Evolutionary conservation across 2,888 invertebrate species (phyloP).

Genomic region (Aspidapion aeneum): DNA sequence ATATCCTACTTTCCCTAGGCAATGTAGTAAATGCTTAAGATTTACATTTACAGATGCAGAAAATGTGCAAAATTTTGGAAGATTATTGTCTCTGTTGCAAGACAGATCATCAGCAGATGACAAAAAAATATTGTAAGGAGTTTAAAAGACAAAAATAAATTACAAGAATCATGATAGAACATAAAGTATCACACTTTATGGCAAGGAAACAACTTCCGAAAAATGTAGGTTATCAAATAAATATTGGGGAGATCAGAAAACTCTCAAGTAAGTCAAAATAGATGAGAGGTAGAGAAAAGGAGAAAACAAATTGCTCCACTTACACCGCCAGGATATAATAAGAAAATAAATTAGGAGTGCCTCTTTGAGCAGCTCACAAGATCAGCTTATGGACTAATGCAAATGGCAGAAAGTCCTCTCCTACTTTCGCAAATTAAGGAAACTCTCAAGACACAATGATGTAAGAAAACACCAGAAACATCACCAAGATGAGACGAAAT

Average conservation of each 20-base stretch:
- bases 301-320: background rate
- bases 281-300: background rate
- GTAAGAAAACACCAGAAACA: too few relatives aligned
- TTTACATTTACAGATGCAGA: too few relatives aligned
- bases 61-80: too few relatives aligned
- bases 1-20: background rate
- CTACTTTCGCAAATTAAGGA: too few relatives aligned
- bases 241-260: too few relatives aligned
- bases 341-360: background rate
- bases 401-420: too few relatives aligned
- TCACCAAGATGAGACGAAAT: too few relatives aligned
- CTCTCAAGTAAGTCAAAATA: too few relatives aligned
- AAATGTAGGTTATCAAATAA: too few relatives aligned
- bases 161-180: background rate
- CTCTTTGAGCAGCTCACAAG: background rate
- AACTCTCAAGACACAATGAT: too few relatives aligned
- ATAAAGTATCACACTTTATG: background rate
- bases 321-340: background rate
- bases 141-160: background rate
- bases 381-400: background rate
- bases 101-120: background rate
- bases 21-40: background rate
- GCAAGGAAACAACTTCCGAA: background rate
- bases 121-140: background rate
- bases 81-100: background rate